phyloP scores from a whole-genome alignment of 1,140 invertebrate species.

The Cataglyphis hispanica region DNA sequence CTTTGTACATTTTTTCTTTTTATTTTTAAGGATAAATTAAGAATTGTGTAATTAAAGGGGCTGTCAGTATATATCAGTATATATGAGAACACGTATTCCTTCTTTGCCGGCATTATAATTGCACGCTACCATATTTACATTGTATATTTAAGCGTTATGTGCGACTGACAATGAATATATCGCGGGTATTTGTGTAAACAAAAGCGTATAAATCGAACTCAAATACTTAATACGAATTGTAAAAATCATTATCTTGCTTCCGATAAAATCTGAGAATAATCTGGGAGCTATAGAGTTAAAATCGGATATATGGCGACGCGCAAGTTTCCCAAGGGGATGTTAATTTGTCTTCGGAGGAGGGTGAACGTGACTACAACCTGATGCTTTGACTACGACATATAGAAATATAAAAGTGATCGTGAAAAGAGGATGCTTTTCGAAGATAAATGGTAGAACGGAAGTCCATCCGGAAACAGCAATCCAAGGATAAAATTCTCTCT shows the following conservation, averaged over 20 bases:
- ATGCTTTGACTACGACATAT: slow-evolving; percentile 53
- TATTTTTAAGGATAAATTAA: background rate
- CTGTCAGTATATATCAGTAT: background rate
- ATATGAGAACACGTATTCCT: background rate
- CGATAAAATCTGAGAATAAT: slow-evolving; percentile 13
- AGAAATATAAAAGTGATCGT: background rate
- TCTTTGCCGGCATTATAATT: background rate
- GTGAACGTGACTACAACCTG: slow-evolving; percentile 65
- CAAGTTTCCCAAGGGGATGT: slow-evolving; percentile 7
- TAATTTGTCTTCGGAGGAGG: background rate
- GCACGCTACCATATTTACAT: slow-evolving; percentile 18
- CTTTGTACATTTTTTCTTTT: background rate
- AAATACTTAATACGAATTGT: background rate
- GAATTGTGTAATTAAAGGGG: background rate
- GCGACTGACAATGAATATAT: background rate
- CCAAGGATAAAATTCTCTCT: background rate
- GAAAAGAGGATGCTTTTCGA: background rate
- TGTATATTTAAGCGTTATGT: background rate
- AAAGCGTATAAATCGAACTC: background rate
- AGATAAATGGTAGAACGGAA: background rate
- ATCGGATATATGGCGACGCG: background rate
- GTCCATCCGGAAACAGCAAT: background rate
- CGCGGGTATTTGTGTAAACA: too few species aligned
- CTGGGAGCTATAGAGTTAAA: background rate
- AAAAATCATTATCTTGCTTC: background rate